Evolutionary conservation across 2,113 vertebrate genomes (phyloP).

Genomic region (Antechinus stuartii): DNA sequence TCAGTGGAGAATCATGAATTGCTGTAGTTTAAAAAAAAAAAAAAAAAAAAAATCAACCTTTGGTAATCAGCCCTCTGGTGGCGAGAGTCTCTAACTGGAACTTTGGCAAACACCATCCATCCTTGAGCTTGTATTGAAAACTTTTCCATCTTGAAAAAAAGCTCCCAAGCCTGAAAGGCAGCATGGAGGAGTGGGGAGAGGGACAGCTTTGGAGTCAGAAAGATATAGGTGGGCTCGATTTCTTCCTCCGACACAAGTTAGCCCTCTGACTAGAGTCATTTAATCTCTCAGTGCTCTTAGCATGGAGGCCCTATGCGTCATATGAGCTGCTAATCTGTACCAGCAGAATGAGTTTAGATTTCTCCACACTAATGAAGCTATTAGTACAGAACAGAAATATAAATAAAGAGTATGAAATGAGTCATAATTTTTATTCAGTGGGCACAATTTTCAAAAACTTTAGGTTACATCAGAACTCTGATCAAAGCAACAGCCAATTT

Average conservation of each 20-base stretch:
- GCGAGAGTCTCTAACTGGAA: neutral
- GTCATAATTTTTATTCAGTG: neutral
- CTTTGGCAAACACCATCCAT: neutral
- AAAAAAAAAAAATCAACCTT: neutral
- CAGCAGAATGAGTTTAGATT: neutral
- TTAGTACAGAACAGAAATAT: neutral
- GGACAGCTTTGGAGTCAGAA: neutral
- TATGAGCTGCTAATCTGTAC: neutral
- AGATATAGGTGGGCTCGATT: neutral
- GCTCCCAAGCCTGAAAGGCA: neutral
- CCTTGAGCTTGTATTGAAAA: no score
- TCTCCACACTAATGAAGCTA: neutral
- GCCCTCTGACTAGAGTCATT: neutral
- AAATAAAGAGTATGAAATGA: neutral
- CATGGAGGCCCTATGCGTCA: neutral
- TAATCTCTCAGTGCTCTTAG: no score
- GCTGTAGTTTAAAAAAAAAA: neutral
- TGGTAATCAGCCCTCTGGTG: neutral
- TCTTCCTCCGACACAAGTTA: neutral
- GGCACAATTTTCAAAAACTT: neutral
- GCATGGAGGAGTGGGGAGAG: neutral
- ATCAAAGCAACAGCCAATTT: no score
- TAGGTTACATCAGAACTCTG: neutral
- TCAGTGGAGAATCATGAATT: neutral
- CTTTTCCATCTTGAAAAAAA: neutral